phyloP scores from a whole-genome alignment of 1,140 invertebrate genomes.

The Papilio machaon region DNA sequence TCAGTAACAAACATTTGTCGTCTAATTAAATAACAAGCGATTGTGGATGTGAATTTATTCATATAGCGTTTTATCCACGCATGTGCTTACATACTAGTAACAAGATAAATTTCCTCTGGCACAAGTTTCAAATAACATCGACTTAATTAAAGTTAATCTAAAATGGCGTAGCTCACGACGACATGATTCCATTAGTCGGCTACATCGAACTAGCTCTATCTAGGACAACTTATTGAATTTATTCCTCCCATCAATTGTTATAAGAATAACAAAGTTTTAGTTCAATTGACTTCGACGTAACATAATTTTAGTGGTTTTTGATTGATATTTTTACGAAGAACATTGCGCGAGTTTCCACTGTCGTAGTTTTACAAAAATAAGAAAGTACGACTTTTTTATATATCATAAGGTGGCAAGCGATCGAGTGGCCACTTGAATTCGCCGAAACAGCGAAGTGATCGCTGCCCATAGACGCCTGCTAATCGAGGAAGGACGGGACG shows the following conservation, averaged over 20 bases:
- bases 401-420: no score
- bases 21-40: not conserved
- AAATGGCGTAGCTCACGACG: slow-evolving; percentile 52
- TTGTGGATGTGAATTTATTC: slow-evolving; percentile 11
- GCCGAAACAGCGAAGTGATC: no score
- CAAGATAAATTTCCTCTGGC: slow-evolving; percentile 49
- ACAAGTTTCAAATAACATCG: slow-evolving; percentile 58
- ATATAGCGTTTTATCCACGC: slow-evolving; percentile 18
- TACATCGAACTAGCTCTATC: slow-evolving; percentile 42
- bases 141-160: slow-evolving; percentile 67
- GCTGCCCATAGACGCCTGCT: no score
- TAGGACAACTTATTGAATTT: slow-evolving; percentile 34
- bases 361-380: no score
- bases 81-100: slow-evolving; percentile 37
- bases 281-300: not conserved
- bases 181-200: slow-evolving; percentile 59
- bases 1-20: not conserved
- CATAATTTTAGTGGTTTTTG: not conserved
- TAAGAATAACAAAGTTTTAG: slow-evolving; percentile 19
- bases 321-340: not conserved
- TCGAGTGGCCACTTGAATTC: no score
- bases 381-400: no score
- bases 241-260: not conserved
- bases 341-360: not conserved
- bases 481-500: no score